Conservation (phyloP, 2,888 invertebrate genomes). For the Tetragnatha montana region DNA sequence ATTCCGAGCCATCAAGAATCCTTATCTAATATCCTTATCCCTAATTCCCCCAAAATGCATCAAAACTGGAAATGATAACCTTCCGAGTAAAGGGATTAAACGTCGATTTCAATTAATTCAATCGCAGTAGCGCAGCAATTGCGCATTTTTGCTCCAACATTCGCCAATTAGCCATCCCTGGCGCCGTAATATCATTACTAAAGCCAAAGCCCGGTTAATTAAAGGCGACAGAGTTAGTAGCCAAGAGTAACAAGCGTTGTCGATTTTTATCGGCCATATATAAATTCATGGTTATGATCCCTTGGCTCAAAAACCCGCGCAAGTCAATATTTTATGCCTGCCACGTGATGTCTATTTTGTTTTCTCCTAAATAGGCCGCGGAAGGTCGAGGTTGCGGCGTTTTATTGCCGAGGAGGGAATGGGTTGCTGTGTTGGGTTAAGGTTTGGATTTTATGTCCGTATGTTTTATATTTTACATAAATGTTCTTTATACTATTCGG, state of each 20-base stretch:
- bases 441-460: too few species aligned
- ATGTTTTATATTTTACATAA: too few species aligned
- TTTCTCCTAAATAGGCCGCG: background rate
- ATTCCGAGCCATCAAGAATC: too few species aligned
- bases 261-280: slow-evolving; percentile 9
- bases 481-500: too few species aligned
- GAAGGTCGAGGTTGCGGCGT: background rate
- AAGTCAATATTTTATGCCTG: background rate
- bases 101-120: background rate
- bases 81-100: background rate
- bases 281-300: slow-evolving; percentile 1
- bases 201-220: background rate
- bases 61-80: background rate
- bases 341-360: background rate
- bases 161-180: background rate
- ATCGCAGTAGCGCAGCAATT: background rate
- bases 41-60: background rate
- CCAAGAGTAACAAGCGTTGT: background rate
- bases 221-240: background rate
- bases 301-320: background rate
- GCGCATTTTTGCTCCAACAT: background rate
- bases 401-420: background rate
- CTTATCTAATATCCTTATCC: background rate
- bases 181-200: background rate
- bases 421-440: too few species aligned